A percentile compares a stretch with the other conserved stretches of the same genome.
Conservation (phyloP, 1,140 invertebrate genomes). For the Drosophila ananassae region DNA sequence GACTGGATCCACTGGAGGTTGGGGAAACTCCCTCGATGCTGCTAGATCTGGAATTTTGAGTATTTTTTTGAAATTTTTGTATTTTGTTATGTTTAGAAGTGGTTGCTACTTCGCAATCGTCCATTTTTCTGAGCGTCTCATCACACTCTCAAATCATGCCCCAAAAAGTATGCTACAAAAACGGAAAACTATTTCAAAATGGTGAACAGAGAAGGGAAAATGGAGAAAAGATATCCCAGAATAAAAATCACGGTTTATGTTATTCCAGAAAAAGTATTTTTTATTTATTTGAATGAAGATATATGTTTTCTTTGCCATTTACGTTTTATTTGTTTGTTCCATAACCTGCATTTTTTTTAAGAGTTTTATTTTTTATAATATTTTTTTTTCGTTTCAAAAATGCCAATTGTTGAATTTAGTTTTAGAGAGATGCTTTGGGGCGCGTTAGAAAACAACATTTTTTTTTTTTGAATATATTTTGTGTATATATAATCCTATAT, state of each 20-base stretch:
- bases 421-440: slow-evolving; percentile 24
- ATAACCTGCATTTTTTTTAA: slow-evolving; percentile 63
- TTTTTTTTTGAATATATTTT: slow-evolving; percentile 65
- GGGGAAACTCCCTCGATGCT: slow-evolving; percentile 76
- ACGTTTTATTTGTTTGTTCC: slow-evolving; percentile 57
- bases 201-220: not conserved
- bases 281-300: slow-evolving; percentile 83
- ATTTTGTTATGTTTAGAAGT: not conserved
- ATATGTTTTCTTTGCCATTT: slow-evolving; percentile 66
- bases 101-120: not conserved
- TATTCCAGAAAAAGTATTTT: slow-evolving; percentile 80
- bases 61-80: slow-evolving; percentile 18
- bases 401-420: slow-evolving; percentile 27
- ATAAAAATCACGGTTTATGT: slow-evolving; percentile 24
- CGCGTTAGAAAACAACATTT: slow-evolving; percentile 60
- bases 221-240: not conserved
- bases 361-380: slow-evolving; percentile 15
- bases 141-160: not conserved
- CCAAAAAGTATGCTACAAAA: slow-evolving; percentile 24
- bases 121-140: not conserved
- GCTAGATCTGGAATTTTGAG: slow-evolving; percentile 64
- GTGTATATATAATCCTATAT: slow-evolving; percentile 70
- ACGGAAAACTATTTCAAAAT: not conserved
- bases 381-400: slow-evolving; percentile 29
- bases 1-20: slow-evolving; percentile 65